Evolutionary conservation across 2,888 invertebrate species (phyloP).

Genomic region (Choristoneura rosaceana): DNA sequence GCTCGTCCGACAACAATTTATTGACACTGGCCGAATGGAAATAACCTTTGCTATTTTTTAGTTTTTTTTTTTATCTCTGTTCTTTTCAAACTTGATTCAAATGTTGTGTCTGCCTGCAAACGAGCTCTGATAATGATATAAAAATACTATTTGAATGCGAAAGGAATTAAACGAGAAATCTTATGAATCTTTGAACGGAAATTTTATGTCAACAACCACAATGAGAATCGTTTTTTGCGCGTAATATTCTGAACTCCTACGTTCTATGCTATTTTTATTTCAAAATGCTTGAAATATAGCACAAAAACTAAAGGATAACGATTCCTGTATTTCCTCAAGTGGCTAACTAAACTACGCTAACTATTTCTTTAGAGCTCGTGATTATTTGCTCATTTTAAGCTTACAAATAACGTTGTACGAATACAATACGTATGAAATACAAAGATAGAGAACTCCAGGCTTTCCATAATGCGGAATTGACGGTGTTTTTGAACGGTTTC

Average conservation of each 20-base stretch:
- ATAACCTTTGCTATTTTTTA: conserved; percentile 31
- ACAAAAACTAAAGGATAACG: not conserved
- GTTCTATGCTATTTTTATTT: not conserved
- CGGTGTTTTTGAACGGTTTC: conserved; percentile 43
- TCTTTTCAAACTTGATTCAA: conserved; percentile 7
- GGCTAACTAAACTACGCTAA: not conserved
- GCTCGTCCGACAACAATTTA: conserved; percentile 49
- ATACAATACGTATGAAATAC: not conserved
- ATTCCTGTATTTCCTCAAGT: not conserved
- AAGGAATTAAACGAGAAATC: conserved; percentile 3
- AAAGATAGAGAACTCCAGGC: not conserved
- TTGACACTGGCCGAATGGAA: conserved; percentile 47
- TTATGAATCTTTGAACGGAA: conserved; percentile 1
- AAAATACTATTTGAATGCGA: conserved; percentile 12
- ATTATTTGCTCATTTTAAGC: too few relatives aligned
- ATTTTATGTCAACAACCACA: conserved; percentile 8
- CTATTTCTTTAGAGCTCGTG: too few relatives aligned
- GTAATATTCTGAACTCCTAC: not conserved
- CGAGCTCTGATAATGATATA: not conserved
- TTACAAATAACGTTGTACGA: too few relatives aligned
- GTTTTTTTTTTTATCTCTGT: conserved; percentile 2
- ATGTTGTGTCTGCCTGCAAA: not conserved
- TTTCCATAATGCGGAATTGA: conserved; percentile 7
- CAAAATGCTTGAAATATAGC: not conserved
- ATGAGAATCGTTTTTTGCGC: conserved; percentile 9